Evolutionary conservation across 2,113 vertebrate genomes (phyloP), one percentile per base, ranked within the genome.

Genomic region (Phalacrocorax aristotelis): DNA sequence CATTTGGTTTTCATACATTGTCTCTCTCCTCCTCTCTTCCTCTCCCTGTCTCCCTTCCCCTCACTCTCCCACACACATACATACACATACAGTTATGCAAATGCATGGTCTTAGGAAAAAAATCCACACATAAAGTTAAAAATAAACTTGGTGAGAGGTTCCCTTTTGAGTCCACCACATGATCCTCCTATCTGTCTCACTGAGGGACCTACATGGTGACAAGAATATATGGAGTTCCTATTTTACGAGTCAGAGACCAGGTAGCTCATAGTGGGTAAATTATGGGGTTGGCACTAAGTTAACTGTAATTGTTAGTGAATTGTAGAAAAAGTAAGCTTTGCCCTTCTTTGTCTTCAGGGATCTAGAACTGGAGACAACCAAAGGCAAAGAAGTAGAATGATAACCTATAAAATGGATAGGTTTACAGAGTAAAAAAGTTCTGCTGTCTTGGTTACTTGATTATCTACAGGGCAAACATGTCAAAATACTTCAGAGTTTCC

Each of bases 201-300:
- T 2, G 3, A 42, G 1, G 2, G 7, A 64, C 6, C 10, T 60
- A 18, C 5, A 36, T 6, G 4, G 9, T 55, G 4, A 1, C 10
- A 65, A 30, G 21, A 58, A 58, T 34, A 58, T 15, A 82, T 0
- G 0, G 15, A 54, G 2, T 15, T 79, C 26, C 5, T n/a, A 6
- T 36, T 83, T 75, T 51, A 62, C 22, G 48, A 49, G 6, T 70
- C 32, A 58, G 15, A 70, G 26, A 36, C 2, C 27, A 79, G 9
- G 10, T 34, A 55, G 19, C 4, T 61, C 11, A 46, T 12, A 88
- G 32, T 11, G 8, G 10, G 3, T 16, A 46, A 84, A 62, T 22
- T 2, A 57, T 34, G 8, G 23, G 1, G 54, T 85, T 75, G 29
- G 14, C 23, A 78, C 4, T 8, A n/a, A 74, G 11, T 15, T 64